A percentile compares a stretch with the other conserved stretches of the same genome.
phyloP scores from a whole-genome alignment of 2,888 invertebrate genomes.

The Salticus scenicus region DNA sequence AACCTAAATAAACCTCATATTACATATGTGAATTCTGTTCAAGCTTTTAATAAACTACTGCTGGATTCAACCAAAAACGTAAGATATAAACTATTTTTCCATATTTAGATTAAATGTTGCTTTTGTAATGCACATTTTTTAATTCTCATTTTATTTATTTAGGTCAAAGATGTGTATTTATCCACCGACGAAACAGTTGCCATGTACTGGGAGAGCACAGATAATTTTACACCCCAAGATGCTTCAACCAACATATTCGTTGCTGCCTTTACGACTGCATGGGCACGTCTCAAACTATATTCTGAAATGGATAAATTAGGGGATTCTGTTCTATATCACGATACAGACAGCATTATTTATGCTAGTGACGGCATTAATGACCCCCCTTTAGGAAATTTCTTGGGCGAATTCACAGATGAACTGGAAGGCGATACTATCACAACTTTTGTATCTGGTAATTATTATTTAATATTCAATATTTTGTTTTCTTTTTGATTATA shows the following conservation, averaged over 20 bases:
- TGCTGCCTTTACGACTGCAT: background rate
- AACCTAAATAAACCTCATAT: background rate
- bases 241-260: background rate
- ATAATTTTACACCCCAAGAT: background rate
- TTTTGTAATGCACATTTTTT: background rate
- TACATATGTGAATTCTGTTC: background rate
- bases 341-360: slow-evolving; percentile 5
- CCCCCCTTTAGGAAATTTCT: slow-evolving; percentile 4
- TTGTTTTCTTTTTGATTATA: background rate
- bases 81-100: background rate
- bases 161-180: slow-evolving; percentile 29
- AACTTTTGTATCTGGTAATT: background rate
- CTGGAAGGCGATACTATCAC: slow-evolving; percentile 8
- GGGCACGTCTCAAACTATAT: background rate
- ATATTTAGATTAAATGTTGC: background rate
- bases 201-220: background rate
- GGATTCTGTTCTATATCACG: background rate
- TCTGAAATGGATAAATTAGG: slow-evolving; percentile 16
- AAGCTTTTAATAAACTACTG: background rate
- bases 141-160: background rate
- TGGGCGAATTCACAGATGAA: slow-evolving; percentile 23
- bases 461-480: background rate
- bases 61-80: background rate
- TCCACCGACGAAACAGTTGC: slow-evolving; percentile 10
- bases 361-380: background rate